phyloP scores from a whole-genome alignment of 2,113 vertebrate genomes.

The Calidris pugnax region DNA sequence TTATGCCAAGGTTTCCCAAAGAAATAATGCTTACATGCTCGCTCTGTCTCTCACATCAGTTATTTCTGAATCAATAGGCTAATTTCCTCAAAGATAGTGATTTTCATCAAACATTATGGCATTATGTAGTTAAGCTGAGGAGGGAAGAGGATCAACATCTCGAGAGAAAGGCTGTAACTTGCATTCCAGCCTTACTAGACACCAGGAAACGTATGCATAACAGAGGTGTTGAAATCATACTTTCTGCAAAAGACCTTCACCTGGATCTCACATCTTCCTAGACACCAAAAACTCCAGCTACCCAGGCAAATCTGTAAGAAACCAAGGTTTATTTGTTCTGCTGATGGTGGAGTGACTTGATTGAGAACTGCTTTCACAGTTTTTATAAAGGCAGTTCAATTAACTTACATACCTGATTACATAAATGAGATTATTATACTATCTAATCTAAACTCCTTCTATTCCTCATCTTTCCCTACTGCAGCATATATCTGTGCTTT shows the following conservation, averaged over 20 bases:
- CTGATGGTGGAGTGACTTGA: neutral
- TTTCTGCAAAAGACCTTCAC: neutral
- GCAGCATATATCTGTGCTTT: neutral
- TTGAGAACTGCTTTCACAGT: neutral
- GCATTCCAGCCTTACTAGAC: neutral
- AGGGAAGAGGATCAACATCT: neutral
- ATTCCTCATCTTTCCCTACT: neutral
- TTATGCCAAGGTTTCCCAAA: neutral
- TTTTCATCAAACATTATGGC: neutral
- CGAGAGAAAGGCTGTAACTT: neutral
- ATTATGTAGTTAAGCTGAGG: neutral
- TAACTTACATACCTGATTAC: neutral
- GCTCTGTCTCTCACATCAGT: neutral
- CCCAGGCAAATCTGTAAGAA: neutral
- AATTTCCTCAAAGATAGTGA: neutral
- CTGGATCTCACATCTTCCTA: neutral
- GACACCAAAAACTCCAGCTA: neutral
- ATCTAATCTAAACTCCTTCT: neutral
- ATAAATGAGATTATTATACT: no score
- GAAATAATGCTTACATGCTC: neutral
- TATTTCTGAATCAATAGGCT: neutral
- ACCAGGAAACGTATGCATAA: neutral
- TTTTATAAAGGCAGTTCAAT: neutral
- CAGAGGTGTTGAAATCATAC: neutral
- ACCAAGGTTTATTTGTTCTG: neutral